Percentiles rank a stretch among this genome's conserved stretches.
These are phyloP conservation scores for Sternotherus odoratus DNA, from an alignment of 2,797 vertebrate genomes.

Conservation along the genomic window DNA sequence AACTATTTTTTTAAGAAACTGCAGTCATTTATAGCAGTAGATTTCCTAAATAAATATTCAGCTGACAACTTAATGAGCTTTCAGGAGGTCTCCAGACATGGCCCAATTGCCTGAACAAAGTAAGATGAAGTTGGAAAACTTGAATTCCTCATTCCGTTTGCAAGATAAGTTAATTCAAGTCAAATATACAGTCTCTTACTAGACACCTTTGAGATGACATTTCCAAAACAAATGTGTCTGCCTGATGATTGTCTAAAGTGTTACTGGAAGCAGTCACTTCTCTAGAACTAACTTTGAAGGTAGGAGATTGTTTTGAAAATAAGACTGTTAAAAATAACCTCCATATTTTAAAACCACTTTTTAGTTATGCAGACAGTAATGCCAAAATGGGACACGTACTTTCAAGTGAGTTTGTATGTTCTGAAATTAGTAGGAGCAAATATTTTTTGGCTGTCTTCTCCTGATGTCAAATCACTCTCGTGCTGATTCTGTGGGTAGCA, in stretches of 20 bases:
- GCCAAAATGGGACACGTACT: neutral
- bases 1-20: neutral
- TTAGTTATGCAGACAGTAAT: neutral
- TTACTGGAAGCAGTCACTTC: neutral
- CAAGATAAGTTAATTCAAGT: constrained; percentile 48
- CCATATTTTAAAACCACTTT: neutral
- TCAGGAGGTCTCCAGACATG: fast-evolving
- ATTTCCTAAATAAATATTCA: neutral
- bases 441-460: neutral
- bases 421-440: neutral
- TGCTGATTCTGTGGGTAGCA: neutral
- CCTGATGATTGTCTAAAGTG: neutral
- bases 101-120: constrained; percentile 1
- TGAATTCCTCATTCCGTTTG: neutral
- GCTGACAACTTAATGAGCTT: constrained; percentile 10
- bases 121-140: constrained; percentile 37
- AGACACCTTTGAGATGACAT: neutral
- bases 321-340: neutral
- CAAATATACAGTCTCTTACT: neutral
- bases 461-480: neutral
- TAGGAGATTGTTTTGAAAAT: neutral
- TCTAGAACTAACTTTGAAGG: neutral
- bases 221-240: neutral
- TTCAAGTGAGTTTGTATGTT: neutral
- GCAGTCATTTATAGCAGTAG: neutral